Conservation (phyloP, 2,113 vertebrate genomes). For the Marmota flaviventris region DNA sequence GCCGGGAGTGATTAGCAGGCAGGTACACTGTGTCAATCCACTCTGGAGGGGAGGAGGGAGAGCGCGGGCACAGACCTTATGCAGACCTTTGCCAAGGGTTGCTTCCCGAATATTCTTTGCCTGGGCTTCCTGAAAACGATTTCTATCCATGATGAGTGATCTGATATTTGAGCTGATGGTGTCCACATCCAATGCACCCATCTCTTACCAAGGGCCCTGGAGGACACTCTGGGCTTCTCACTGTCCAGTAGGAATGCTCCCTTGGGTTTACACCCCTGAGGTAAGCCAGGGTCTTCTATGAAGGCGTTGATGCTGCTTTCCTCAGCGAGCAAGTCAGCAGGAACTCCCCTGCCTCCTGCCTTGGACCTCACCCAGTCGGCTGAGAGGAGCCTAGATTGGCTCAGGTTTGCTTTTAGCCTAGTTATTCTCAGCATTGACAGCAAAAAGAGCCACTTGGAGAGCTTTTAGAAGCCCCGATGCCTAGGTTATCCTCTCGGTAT, state of each 20-base stretch:
- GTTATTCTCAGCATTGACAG: background rate
- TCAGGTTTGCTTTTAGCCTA: background rate
- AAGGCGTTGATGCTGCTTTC: background rate
- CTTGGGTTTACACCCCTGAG: background rate
- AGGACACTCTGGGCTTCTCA: background rate
- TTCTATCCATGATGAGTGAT: background rate
- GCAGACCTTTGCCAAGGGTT: background rate
- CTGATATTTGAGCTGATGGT: background rate
- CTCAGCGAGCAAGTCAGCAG: background rate
- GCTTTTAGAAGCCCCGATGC: background rate
- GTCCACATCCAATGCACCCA: background rate
- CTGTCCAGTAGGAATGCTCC: background rate
- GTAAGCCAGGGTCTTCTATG: background rate
- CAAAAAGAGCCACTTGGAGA: background rate
- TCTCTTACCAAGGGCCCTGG: background rate
- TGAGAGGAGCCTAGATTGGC: background rate
- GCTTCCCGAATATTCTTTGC: background rate
- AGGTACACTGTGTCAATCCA: slow-evolving; percentile 93
- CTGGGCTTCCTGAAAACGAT: background rate
- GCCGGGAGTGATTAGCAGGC: slow-evolving; percentile 88
- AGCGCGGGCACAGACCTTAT: background rate
- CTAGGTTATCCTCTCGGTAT: background rate
- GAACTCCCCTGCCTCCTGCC: background rate
- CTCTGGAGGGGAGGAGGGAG: slow-evolving; percentile 83
- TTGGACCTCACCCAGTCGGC: background rate